Conservation (phyloP, 2,113 vertebrate genomes). For the Lanius collurio region DNA sequence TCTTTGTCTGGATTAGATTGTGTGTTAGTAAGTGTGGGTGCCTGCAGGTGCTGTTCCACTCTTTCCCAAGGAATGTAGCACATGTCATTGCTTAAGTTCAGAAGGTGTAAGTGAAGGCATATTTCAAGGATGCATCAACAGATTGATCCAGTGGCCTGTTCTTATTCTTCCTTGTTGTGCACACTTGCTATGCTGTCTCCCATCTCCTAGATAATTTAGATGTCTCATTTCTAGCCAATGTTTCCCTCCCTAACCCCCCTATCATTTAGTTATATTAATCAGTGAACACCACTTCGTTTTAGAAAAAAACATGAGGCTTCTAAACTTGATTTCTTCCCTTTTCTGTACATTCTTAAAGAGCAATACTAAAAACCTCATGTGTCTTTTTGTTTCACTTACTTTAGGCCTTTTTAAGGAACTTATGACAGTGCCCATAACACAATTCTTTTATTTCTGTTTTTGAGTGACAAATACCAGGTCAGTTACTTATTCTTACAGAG, state of each 20-base stretch:
- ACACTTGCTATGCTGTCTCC: background rate
- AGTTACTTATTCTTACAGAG: background rate
- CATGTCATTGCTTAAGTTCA: background rate
- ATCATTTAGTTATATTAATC: background rate
- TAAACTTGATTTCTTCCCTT: background rate
- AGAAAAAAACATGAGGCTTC: background rate
- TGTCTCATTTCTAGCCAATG: background rate
- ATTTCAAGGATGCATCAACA: background rate
- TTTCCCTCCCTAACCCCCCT: background rate
- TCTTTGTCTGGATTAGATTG: background rate
- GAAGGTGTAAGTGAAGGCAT: background rate
- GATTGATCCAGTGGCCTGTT: background rate
- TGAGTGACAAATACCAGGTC: background rate
- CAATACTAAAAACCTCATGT: rapidly evolving
- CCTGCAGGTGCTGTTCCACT: background rate
- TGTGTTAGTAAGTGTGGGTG: background rate
- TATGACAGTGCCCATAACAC: rapidly evolving
- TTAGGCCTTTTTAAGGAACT: background rate
- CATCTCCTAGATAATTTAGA: background rate
- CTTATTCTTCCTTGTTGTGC: background rate
- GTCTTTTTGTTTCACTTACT: background rate
- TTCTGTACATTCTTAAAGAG: background rate
- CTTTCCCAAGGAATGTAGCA: background rate
- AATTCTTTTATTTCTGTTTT: background rate
- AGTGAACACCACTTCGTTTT: background rate